Evolutionary conservation across 2,113 vertebrate genomes (phyloP).

Genomic region (Oreochromis spilurus): DNA sequence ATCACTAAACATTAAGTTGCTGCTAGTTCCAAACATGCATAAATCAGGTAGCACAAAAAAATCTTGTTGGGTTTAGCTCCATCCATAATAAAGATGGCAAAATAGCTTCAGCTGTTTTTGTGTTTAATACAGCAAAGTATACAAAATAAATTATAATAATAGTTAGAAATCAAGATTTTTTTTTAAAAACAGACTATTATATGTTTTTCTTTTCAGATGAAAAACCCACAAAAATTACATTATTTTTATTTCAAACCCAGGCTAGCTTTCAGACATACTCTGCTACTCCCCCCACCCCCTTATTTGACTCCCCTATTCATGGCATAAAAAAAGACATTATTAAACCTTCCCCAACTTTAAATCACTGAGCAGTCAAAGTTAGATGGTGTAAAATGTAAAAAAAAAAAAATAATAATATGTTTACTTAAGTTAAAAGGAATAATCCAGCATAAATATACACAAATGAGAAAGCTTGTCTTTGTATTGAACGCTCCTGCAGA

Average conservation of each 20-base stretch:
- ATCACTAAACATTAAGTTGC: background rate
- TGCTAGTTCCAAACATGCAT: background rate
- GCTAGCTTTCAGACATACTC: background rate
- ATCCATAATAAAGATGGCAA: background rate
- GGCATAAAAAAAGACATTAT: background rate
- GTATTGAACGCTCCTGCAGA: background rate
- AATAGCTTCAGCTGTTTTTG: background rate
- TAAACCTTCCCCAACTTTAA: background rate
- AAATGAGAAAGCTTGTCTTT: background rate
- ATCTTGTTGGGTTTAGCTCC: background rate
- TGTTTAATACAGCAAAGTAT: background rate
- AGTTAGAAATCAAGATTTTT: background rate
- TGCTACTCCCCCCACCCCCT: background rate
- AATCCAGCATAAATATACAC: background rate
- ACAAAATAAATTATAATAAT: background rate
- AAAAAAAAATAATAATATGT: background rate
- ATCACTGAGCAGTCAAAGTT: background rate
- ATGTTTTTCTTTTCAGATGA: background rate
- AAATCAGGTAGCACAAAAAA: background rate
- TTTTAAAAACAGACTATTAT: background rate
- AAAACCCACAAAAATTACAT: background rate
- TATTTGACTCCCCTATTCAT: background rate
- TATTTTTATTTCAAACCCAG: background rate
- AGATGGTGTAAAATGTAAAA: background rate
- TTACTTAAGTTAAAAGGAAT: background rate